Percentiles rank a stretch among this genome's conserved stretches.
Conservation (phyloP, 1,140 invertebrate genomes). For the Tribolium castaneum region DNA sequence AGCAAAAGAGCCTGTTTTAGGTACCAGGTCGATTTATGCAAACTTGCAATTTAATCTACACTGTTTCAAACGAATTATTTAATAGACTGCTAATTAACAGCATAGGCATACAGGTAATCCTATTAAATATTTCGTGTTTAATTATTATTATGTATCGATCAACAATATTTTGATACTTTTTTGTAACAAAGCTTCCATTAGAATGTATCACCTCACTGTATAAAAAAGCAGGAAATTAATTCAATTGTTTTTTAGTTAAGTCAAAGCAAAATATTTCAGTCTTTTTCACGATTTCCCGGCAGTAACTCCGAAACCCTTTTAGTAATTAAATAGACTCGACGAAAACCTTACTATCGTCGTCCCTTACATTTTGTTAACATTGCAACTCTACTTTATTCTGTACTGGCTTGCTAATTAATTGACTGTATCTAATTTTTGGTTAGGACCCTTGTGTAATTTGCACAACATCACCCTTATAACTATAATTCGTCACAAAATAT, state of each 20-base stretch:
- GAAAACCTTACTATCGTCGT: not conserved
- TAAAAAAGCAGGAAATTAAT: slow-evolving; percentile 26
- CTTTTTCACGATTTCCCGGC: not conserved
- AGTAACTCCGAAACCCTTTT: slow-evolving; percentile 16
- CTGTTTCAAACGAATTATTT: not conserved
- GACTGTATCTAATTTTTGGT: slow-evolving; percentile 7
- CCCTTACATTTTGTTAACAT: slow-evolving; percentile 9
- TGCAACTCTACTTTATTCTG: slow-evolving; percentile 20
- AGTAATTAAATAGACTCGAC: slow-evolving; percentile 31
- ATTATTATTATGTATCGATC: no score
- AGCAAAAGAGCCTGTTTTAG: slow-evolving; percentile 4
- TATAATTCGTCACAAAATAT: not conserved
- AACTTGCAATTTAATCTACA: slow-evolving; percentile 19
- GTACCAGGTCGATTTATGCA: slow-evolving; percentile 24
- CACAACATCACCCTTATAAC: not conserved
- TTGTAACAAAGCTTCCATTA: not conserved
- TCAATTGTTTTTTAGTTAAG: slow-evolving; percentile 29
- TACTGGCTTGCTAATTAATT: slow-evolving; percentile 36
- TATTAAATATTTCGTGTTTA: not conserved
- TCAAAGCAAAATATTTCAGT: slow-evolving; percentile 16
- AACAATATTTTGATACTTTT: not conserved
- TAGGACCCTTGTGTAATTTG: slow-evolving; percentile 9
- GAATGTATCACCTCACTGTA: not conserved
- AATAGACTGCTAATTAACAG: not conserved
- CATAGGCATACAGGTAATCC: not conserved